Evolutionary conservation across 2,888 invertebrate genomes (phyloP).

Genomic region (Chalcosyrphus nemorum): DNA sequence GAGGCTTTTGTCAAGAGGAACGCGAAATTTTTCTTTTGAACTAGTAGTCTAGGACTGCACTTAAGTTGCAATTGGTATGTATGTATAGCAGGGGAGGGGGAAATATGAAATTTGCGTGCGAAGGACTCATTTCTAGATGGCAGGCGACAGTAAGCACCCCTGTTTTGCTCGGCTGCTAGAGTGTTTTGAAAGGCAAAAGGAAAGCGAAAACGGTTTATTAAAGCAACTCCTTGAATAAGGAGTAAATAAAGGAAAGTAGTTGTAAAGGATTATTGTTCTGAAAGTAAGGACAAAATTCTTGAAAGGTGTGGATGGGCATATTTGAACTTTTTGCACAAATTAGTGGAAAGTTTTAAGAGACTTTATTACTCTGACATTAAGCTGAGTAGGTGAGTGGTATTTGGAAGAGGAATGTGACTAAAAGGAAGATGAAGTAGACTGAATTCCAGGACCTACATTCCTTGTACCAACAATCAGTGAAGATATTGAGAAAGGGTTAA

Average conservation of each 20-base stretch:
- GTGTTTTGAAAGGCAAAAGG: conserved; percentile 11
- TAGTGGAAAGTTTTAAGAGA: not conserved
- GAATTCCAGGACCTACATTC: not conserved
- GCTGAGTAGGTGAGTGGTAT: not conserved
- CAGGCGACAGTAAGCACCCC: conserved; percentile 27
- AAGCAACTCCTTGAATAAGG: not conserved
- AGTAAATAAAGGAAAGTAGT: not conserved
- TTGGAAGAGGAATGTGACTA: not conserved
- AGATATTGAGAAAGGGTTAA: too few species aligned
- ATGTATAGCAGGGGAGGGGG: conserved; percentile 9
- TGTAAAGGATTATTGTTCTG: not conserved
- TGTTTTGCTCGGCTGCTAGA: not conserved
- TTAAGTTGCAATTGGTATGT: conserved; percentile 52
- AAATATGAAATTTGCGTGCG: conserved; percentile 59
- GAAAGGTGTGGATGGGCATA: not conserved
- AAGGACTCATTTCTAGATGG: conserved; percentile 27
- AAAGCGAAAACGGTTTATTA: not conserved
- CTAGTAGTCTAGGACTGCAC: conserved; percentile 47
- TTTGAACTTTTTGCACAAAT: not conserved
- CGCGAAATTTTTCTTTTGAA: conserved; percentile 7
- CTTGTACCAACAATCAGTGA: too few species aligned
- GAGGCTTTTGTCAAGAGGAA: not conserved
- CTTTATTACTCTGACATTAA: not conserved
- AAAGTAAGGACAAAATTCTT: not conserved
- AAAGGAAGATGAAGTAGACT: not conserved